Evolutionary conservation across 2,113 vertebrate genomes (phyloP).

Genomic region (Malurus elegans): DNA sequence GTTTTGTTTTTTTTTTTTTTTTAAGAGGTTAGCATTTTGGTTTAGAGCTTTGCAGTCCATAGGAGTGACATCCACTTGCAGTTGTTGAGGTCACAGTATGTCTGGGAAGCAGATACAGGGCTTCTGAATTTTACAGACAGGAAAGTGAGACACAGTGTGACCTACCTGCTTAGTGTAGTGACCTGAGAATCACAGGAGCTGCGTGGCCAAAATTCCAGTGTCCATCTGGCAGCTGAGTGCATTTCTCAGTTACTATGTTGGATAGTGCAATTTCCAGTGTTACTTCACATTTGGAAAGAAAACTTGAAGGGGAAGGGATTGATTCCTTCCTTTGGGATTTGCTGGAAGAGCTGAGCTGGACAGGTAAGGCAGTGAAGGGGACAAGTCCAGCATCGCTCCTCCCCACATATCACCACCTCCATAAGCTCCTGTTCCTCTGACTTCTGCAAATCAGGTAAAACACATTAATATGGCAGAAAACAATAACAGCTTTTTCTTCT

Average conservation of each 20-base stretch:
- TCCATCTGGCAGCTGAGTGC: neutral
- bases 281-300: neutral
- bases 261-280: neutral
- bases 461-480: neutral
- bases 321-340: neutral
- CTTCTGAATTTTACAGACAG: neutral
- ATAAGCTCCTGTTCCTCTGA: neutral
- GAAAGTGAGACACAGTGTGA: neutral
- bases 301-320: neutral
- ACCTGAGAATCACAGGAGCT: neutral
- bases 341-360: neutral
- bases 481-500: neutral
- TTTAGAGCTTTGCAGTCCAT: neutral
- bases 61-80: neutral
- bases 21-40: rapidly evolving
- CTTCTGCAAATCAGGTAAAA: neutral
- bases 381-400: neutral
- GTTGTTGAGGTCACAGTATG: neutral
- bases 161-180: neutral
- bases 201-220: neutral
- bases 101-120: neutral
- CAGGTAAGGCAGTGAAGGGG: neutral
- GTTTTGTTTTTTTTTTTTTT: neutral
- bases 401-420: neutral
- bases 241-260: neutral